phyloP scores from a whole-genome alignment of 2,113 vertebrate genomes.

The Pandion haliaetus region DNA sequence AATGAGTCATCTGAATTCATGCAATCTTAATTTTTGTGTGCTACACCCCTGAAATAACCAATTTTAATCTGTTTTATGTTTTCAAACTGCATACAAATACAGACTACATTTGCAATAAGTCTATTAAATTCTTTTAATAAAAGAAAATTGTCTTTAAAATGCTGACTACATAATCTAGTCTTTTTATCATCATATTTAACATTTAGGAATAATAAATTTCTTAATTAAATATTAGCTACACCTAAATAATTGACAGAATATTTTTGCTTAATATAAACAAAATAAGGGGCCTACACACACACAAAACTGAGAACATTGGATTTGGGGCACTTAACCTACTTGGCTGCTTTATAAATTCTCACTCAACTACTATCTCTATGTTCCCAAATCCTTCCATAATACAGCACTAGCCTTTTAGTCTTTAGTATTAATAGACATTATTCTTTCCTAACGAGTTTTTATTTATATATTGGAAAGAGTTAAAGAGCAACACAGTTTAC shows the following conservation, averaged over 20 bases:
- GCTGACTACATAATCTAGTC: background rate
- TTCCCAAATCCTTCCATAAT: background rate
- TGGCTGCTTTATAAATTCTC: background rate
- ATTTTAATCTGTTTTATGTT: background rate
- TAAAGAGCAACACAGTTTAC: background rate
- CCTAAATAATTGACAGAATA: background rate
- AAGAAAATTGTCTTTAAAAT: background rate
- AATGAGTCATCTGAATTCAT: slow-evolving; percentile 8
- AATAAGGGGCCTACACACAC: background rate
- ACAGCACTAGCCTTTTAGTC: background rate
- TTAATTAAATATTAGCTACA: background rate
- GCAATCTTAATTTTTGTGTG: background rate
- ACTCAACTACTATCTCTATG: background rate
- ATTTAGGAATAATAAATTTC: background rate
- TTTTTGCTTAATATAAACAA: background rate
- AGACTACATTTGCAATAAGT: background rate
- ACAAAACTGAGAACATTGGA: background rate
- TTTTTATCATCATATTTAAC: background rate
- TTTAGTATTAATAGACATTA: background rate
- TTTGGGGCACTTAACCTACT: background rate
- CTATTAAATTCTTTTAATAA: background rate
- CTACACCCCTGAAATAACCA: background rate
- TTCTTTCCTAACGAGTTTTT: background rate
- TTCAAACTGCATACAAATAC: background rate
- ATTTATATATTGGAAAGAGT: background rate